Evolutionary conservation across 2,888 invertebrate species (phyloP), one percentile per base, ranked within the genome.

Genomic region (Parnassius glacialis): DNA sequence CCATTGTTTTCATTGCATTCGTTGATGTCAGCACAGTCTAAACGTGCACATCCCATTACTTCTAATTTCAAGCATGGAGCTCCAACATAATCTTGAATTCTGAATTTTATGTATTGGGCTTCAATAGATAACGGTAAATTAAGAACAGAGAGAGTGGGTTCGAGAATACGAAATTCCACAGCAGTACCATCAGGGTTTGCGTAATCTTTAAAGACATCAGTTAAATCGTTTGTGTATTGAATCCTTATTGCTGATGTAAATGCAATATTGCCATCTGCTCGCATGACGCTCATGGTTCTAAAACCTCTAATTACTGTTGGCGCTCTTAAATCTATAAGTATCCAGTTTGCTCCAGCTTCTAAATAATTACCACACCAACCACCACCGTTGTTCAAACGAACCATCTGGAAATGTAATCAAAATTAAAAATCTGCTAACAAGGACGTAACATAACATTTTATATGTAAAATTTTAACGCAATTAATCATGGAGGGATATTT

Each of bases 141-240:
- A 9, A 98, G 85, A 43, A 98, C 96, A 0, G 97, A 97, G n/a
- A 98, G 90, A 59, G 96, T 97, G 0, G 97, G 97, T 74, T 97
- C 97, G 51, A 97, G 85, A 69, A 97, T 97, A 65, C 97, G 93
- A 81, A 98, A 98, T 81, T 98, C 97, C 0, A 98, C 97, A 10
- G 97, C 97, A 2, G 97, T 97, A 34, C 97, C 97, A 79, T 97
- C 97, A 3, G 97, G 97, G 79, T 98, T 98, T 2, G 97, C 95
- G 80, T 98, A 98, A 75, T 98, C 97, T 85, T 95, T 96, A 82
- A 97, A 97, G 0, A 95, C 92, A 77, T 98, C 98, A 0, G 97
- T 97, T 65, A 98, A 89, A 74, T 97, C 95, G 75, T 98, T 96
- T 0, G 97, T 96, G 79, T 97, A 97, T 83, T 97, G 95, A 72